Percentiles rank a stretch among this genome's conserved stretches.
These are phyloP conservation scores for Eupeodes luniger DNA, from an alignment of 2,888 invertebrate genomes.

Conservation along the genomic window DNA sequence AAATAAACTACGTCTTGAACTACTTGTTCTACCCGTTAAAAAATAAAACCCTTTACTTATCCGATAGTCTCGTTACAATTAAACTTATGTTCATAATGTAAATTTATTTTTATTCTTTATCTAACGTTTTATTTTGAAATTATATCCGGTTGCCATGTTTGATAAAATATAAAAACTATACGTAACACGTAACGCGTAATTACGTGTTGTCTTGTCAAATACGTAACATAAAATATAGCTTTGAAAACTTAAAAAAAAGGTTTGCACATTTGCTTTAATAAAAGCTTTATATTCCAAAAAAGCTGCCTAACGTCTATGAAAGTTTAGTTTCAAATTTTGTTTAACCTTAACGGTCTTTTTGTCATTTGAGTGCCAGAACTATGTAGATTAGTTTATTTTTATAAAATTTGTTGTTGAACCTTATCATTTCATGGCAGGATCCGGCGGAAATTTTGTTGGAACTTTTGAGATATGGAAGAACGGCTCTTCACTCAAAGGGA, in stretches of 20 bases:
- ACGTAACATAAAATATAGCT: not conserved
- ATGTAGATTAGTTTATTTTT: too few relatives aligned
- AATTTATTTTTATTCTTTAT: not conserved
- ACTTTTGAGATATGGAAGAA: too few relatives aligned
- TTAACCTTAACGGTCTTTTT: too few relatives aligned
- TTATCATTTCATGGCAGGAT: too few relatives aligned
- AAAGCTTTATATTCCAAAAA: not conserved
- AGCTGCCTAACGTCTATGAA: not conserved
- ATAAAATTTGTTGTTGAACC: too few relatives aligned
- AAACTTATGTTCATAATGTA: not conserved
- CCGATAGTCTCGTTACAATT: too few relatives aligned
- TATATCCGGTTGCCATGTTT: constrained; percentile 18
- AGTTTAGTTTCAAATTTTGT: not conserved
- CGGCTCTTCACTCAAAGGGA: too few relatives aligned
- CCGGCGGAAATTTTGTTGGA: too few relatives aligned
- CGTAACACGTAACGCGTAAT: not conserved
- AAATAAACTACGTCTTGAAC: too few relatives aligned
- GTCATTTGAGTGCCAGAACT: too few relatives aligned
- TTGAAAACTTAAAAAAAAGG: not conserved
- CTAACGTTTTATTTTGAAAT: not conserved
- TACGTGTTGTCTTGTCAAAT: not conserved
- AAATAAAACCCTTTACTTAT: too few relatives aligned
- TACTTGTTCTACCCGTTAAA: too few relatives aligned
- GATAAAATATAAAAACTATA: not conserved
- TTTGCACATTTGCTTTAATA: constrained; percentile 5